Evolutionary conservation across 2,888 invertebrate genomes (phyloP), one percentile per base, ranked within the genome.

Genomic region (Cotesia congregata): DNA sequence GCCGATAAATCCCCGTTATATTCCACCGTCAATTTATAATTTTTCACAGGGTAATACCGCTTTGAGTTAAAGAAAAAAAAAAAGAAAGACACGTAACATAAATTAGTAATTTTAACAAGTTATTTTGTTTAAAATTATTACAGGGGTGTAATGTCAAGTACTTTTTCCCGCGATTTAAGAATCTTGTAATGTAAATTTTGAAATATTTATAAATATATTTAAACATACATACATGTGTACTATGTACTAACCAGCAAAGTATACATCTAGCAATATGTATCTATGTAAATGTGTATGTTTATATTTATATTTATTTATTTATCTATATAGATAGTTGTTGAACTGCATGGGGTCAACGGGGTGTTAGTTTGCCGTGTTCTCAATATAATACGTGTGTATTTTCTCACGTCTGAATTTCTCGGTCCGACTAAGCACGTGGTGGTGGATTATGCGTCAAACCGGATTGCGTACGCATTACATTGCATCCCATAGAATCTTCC

Each of bases 281-380:
- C 30, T 30, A 30, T 30, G 3, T 30, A 30, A 30, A 3, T 30
- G 30, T 30, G 30, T 30, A 3, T 30, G 30, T 30, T 30, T 30
- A 30, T 30, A 30, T 30, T 30, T 30, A 30, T 30, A 30, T 59
- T 59, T 67, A 39, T 20, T 2, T 67, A 38, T 20, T 20, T 50
- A 50, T 50, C 12, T 50, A 50, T 50, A 50, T 50, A 50, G 68
- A 74, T 77, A 72, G 72, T 61, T 71, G 74, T 80, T 80, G 78
- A 80, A 50, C 12, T 50, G 12, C 12, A 79, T 78, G 67, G 70
- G 80, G 80, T 80, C 80, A 80, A 79, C 78, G 64, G 70, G 50
- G 73, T 73, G 73, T 73, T 65, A 65, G 73, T 73, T 67, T 65
- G 60, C 60, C 60, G 71, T 62, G 71, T 72, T 72, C 71, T 62